Evolutionary conservation across 1,140 invertebrate species (phyloP).

Genomic region (Drosophila ohnishii): DNA sequence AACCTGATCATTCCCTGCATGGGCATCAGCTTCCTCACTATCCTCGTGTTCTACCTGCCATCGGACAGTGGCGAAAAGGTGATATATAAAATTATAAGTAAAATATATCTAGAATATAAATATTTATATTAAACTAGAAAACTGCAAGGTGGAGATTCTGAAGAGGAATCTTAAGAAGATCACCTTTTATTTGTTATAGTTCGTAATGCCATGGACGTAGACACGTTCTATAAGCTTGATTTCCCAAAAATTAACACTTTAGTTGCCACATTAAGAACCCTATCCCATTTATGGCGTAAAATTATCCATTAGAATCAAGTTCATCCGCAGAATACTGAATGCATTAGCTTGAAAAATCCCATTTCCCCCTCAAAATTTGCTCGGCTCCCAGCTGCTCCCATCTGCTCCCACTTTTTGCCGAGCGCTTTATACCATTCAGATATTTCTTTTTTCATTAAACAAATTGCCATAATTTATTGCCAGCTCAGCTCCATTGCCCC

Average conservation of each 20-base stretch:
- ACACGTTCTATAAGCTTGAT: neutral
- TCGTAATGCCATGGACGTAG: too few relatives aligned
- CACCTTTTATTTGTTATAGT: too few relatives aligned
- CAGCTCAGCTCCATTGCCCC: conserved; percentile 26
- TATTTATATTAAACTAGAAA: too few relatives aligned
- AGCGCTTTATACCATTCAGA: conserved; percentile 10
- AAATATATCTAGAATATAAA: neutral
- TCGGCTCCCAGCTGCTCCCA: conserved; percentile 32
- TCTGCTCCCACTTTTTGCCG: neutral
- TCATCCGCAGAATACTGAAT: conserved; percentile 20
- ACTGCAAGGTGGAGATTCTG: too few relatives aligned
- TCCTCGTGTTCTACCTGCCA: conserved; percentile 99
- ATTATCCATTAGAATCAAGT: conserved; percentile 34
- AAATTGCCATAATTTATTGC: conserved; percentile 70
- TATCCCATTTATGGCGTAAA: conserved; percentile 5
- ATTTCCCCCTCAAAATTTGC: conserved; percentile 2
- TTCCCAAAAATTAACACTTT: neutral
- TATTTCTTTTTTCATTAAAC: conserved; percentile 33
- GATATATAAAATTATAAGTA: conserved; percentile 14
- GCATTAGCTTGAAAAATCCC: conserved; percentile 16
- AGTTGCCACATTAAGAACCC: neutral
- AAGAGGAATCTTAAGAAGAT: too few relatives aligned
- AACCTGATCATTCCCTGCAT: conserved; percentile 99
- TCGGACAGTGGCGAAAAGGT: conserved; percentile 99
- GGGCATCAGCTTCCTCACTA: conserved; percentile 98